Evolutionary conservation across 2,797 vertebrate genomes (phyloP), one percentile per base, ranked within the genome.

Genomic region (Artibeus jamaicensis): DNA sequence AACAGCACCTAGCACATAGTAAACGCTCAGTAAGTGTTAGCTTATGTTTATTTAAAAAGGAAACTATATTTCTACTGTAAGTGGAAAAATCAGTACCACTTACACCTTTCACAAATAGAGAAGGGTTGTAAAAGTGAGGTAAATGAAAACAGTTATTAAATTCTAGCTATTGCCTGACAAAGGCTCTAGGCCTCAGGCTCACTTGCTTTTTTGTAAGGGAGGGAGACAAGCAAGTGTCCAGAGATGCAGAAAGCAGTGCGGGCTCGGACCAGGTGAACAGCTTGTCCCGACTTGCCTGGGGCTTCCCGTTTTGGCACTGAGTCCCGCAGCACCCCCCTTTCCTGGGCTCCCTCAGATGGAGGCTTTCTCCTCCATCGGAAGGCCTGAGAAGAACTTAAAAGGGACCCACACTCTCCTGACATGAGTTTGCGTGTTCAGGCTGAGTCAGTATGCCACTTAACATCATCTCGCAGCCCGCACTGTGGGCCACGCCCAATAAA

Each of bases 141-240:
- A 91, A 96, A 70, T 34, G 48, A 85, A 87, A 96, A 85, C 65
- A 62, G 34, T 79, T 62, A 74, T 86, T 94, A 57, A 94, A 92
- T 74, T 55, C 68, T 81, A 90, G 78, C 67, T 74, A 59, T 78
- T 85, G 70, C 46, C 68, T 82, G 59, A 65, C n/a, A 88, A 84
- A 84, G 34, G 7, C 78, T 92, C 77, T 42, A 42, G 46, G 77
- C 50, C 88, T 21, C 37, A 81, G 34, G 46, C 83, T 68, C 76
- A 42, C n/a, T 90, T 57, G 96, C 50, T 39, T 37, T 93, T 93
- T 87, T 92, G 53, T 89, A 37, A 82, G 79, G 90, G 94, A 95
- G 53, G 46, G 34, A 87, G 62, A 48, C 34, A 83, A 50, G 65
- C 19, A 57, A 84, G 34, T 53, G 29, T 81, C n/a, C 59, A 62